Evolutionary conservation across 2,113 vertebrate genomes (phyloP).

Genomic region (Sus scrofa): DNA sequence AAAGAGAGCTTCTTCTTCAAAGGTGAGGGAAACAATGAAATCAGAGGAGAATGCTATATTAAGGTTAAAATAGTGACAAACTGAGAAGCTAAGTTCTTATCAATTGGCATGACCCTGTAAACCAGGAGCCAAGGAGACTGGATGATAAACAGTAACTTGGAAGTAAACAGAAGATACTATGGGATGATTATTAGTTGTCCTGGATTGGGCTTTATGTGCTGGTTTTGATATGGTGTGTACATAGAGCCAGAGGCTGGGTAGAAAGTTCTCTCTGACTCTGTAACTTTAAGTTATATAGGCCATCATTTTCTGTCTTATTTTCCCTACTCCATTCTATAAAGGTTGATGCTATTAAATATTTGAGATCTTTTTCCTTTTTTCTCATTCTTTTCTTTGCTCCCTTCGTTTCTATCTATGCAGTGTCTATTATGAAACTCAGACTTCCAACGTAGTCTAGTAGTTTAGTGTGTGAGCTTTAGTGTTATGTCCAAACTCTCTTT

Average conservation of each 20-base stretch:
- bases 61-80: neutral
- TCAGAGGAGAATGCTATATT: neutral
- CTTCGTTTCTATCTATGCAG: neutral
- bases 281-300: neutral
- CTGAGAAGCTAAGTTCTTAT: neutral
- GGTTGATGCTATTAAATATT: neutral
- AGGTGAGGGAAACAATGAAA: neutral
- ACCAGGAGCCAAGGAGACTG: neutral
- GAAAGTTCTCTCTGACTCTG: neutral
- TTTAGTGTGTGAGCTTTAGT: neutral
- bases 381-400: neutral
- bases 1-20: neutral
- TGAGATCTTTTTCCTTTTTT: neutral
- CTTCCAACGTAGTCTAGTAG: neutral
- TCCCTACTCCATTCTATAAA: neutral
- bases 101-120: neutral
- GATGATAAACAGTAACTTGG: neutral
- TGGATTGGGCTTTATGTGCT: neutral
- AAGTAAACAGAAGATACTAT: neutral
- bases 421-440: neutral
- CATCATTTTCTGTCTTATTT: neutral
- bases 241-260: neutral
- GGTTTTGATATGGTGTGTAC: neutral
- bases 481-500: neutral
- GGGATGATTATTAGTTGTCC: neutral